Base-by-base conservation (phyloP, 53 echinoderm and acorn worm genomes). In the Stichopus horrens region DNA sequence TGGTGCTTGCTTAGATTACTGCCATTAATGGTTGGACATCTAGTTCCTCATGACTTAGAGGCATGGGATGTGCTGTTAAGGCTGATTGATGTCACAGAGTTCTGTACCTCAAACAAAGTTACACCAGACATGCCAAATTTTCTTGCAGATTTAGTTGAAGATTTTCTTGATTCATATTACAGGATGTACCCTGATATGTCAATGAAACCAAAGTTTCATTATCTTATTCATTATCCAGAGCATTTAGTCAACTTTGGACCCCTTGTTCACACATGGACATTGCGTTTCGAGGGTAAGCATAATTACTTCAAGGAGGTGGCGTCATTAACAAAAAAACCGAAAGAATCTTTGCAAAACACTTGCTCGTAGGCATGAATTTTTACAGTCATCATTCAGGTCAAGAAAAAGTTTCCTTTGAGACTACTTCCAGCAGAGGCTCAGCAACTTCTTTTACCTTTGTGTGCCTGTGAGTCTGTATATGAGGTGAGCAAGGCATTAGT, bases 291-390 rank as follows among this genome's bases (percentile, higher is more conserved):
- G 18, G 87, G 87, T 0, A 87, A 87, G 9, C 87, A 87, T n/a
- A 87, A 53, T 20, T 54, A 87, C 54, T 74, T 74, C 56, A 74
- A 87, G 52, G 73, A 86, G 9, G 2, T 86, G 4, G 67, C 86
- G 13, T 16, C 9, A 16, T 5, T 7, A 23, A 86, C 86, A 5
- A 8, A 87, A 87, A 74, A 87, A 87, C 74, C 22, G 74, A 11
- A 87, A 87, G 13, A 87, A 87, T 75, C 6, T 87, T 20, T 87
- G 87, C 13, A 87, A 87, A n/a, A 87, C 87, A 54, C 87, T 87
- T 53, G 87, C 87, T 5, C 20, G 21, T 6, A 87, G 87, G 18
- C 87, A 87, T 87, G 87, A 87, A 9, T 66, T 87, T 5, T 74
- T 74, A 54, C 87, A 87, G 54, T 74, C 74, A 5, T 52, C 87